These are phyloP conservation scores for Morone saxatilis DNA, from an alignment of 2,113 vertebrate genomes.

Conservation along the genomic window DNA sequence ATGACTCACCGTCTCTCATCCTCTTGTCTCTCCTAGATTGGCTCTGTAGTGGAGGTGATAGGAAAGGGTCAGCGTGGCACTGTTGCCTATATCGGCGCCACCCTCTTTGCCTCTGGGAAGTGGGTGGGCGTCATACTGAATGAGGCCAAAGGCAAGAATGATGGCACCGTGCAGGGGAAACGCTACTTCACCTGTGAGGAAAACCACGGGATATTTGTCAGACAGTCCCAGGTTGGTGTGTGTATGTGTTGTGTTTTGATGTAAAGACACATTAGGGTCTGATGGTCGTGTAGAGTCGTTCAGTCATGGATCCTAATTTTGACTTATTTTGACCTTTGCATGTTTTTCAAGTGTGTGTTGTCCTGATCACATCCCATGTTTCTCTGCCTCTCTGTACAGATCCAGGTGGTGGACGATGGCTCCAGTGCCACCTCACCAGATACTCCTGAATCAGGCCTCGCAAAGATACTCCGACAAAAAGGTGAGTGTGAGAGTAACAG, in stretches of 20 bases:
- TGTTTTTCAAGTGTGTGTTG: background rate
- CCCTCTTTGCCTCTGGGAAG: constrained; percentile 95
- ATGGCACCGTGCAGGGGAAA: constrained; percentile 95
- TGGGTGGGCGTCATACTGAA: constrained; percentile 98
- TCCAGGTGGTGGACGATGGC: constrained; percentile 76
- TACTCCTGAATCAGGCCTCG: constrained; percentile 55
- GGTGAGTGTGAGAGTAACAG: constrained; percentile 44
- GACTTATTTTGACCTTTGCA: too few species aligned
- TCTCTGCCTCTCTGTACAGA: constrained; percentile 47
- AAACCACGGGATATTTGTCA: constrained; percentile 96
- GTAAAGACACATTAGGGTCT: background rate
- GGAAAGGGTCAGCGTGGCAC: constrained; percentile 96
- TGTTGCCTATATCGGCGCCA: constrained; percentile 95
- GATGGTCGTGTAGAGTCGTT: background rate
- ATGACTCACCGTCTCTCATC: background rate
- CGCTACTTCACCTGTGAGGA: constrained; percentile 96
- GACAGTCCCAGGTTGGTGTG: constrained; percentile 93
- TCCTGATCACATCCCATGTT: background rate
- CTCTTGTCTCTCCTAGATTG: constrained; percentile 80
- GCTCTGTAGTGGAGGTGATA: constrained; percentile 94
- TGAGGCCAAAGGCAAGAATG: constrained; percentile 96
- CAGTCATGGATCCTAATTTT: too few species aligned
- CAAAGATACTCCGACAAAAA: constrained; percentile 70
- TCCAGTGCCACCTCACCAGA: constrained; percentile 76
- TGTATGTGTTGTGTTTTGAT: too few species aligned